Base-by-base conservation (phyloP, 2,888 invertebrate genomes). In the Temnothorax rugatulus region DNA sequence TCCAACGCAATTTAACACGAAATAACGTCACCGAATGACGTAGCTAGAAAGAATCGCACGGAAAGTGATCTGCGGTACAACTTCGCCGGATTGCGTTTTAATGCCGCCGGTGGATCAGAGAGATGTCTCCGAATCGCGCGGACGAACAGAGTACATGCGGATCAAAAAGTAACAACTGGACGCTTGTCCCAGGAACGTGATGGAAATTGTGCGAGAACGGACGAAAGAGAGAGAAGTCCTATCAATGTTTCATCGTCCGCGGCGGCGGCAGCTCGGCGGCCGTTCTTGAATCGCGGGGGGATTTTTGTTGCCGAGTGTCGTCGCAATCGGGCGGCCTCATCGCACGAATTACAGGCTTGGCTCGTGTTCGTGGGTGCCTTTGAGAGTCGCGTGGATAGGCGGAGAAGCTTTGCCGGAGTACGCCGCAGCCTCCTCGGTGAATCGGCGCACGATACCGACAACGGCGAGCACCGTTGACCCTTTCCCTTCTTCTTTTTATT, bases 371-470 rank as follows among this genome's bases (percentile, higher is more conserved):
- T 89, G 92, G 94, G 92, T 92, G 93, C 93, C 93, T 83, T 76
- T 90, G 91, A 93, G 93, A 93, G 94, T 94, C 94, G 94, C 94
- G 94, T 94, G 94, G 94, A 94, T 93, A 94, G 94, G 94, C 93
- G 94, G 93, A 92, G 93, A 93, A 86, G 79, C 66, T 29, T 76
- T 61, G 85, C 41, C 69, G 86, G 86, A 82, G 85, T 84, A 89
- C 86, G 52, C 87, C 71, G 79, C 79, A 71, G 59, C 21, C 86
- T 84, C 85, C 74, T 84, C 82, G 86, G 84, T 90, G 90, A 90
- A 90, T 90, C 84, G 88, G 82, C 87, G 25, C 57, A 34, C 44
- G 34, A 34, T 41, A 29, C 57, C 57, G 69, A 47, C 71, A 47
- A 71, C 18, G n/a, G 52, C 18, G 13, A 29, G 44, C 52, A 13